Evolutionary conservation across 2,797 vertebrate genomes (phyloP).

Genomic region (Cetoscarus ocellatus): DNA sequence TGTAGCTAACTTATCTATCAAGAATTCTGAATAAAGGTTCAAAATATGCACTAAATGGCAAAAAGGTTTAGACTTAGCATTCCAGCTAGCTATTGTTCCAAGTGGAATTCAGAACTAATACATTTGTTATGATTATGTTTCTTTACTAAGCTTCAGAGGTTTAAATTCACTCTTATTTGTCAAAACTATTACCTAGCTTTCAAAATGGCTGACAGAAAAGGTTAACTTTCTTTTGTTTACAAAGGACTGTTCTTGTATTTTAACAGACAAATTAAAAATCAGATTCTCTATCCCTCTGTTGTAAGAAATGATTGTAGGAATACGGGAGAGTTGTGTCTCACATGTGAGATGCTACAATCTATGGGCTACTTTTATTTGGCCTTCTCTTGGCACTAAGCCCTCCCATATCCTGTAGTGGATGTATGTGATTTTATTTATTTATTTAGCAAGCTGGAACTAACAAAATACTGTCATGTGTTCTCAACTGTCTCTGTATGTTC

Average conservation of each 20-base stretch:
- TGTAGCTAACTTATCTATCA: too few species aligned
- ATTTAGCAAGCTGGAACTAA: background rate
- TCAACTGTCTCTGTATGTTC: too few species aligned
- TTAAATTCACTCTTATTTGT: too few species aligned
- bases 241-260: too few species aligned
- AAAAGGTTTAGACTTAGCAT: background rate
- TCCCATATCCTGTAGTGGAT: too few species aligned
- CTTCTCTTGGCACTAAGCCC: background rate
- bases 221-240: too few species aligned
- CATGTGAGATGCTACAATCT: background rate
- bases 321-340: background rate
- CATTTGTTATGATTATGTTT: too few species aligned
- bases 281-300: background rate
- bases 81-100: background rate
- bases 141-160: too few species aligned
- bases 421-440: too few species aligned
- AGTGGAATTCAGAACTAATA: background rate
- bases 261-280: too few species aligned
- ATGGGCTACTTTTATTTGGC: background rate
- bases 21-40: background rate
- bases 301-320: background rate
- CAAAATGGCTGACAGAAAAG: too few species aligned
- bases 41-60: background rate
- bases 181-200: too few species aligned
- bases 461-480: background rate